Percentiles rank a stretch among this genome's conserved stretches.
Evolutionary conservation across 2,113 vertebrate genomes (phyloP).

Genomic region (Mesitornis unicolor): DNA sequence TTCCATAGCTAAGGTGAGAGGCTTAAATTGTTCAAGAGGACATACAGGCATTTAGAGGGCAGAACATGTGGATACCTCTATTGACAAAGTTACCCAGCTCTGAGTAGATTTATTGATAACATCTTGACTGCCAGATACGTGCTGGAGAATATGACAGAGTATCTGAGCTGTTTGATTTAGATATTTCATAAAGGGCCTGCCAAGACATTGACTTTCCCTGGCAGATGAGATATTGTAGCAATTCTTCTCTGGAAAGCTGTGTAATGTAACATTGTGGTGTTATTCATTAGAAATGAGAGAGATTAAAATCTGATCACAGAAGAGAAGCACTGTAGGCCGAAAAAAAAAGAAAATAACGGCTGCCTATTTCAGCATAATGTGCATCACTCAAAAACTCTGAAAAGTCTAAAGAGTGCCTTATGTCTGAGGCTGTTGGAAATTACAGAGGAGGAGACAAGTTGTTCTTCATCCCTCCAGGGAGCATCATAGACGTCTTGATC

Average conservation of each 20-base stretch:
- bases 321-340: not conserved
- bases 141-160: not conserved
- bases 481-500: not conserved
- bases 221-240: slow-evolving; percentile 36
- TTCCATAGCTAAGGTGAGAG: not conserved
- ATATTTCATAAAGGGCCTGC: slow-evolving; percentile 20
- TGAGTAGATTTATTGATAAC: not conserved
- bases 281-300: slow-evolving; percentile 47
- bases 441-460: not conserved
- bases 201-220: slow-evolving; percentile 29
- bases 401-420: not conserved
- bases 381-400: not conserved
- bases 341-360: not conserved
- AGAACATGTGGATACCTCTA: not conserved
- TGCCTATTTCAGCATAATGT: not conserved
- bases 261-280: not conserved
- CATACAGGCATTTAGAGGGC: not conserved
- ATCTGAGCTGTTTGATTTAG: slow-evolving; percentile 4
- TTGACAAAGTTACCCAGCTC: not conserved
- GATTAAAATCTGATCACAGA: slow-evolving; percentile 41
- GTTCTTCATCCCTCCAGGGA: not conserved
- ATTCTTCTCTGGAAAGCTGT: slow-evolving; percentile 19
- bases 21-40: not conserved
- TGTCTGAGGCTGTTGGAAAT: not conserved
- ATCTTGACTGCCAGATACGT: not conserved